Evolutionary conservation across 2,113 vertebrate genomes (phyloP).

Genomic region (Oreocharis arfaki): DNA sequence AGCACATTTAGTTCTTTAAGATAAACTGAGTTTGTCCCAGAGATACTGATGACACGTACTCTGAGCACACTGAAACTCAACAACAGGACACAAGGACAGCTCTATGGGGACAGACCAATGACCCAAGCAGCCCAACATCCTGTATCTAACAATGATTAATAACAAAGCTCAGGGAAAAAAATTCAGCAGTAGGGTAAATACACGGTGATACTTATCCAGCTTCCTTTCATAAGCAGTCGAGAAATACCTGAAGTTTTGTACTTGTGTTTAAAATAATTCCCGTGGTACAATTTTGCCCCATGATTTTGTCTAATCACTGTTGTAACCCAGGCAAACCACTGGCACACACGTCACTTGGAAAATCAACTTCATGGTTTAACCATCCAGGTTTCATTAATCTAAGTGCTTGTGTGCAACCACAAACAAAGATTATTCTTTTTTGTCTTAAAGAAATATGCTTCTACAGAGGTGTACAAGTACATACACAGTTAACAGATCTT

Average conservation of each 20-base stretch:
- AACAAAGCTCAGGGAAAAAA: not conserved
- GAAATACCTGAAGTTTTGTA: not conserved
- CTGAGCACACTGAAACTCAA: not conserved
- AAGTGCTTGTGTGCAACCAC: not conserved
- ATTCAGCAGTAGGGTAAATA: not conserved
- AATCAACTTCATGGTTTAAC: not conserved
- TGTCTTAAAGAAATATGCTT: not conserved
- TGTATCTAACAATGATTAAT: not conserved
- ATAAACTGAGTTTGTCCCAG: not conserved
- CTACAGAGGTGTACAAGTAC: not conserved
- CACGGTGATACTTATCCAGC: not conserved
- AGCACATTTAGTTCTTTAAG: not conserved
- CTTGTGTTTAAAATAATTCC: not conserved
- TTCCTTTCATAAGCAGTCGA: not conserved
- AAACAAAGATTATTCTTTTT: not conserved
- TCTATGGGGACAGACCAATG: rapidly evolving
- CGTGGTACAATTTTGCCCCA: not conserved
- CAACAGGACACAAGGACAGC: not conserved
- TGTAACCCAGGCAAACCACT: not conserved
- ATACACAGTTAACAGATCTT: not conserved
- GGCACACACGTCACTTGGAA: not conserved
- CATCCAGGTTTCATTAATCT: not conserved
- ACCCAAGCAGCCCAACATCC: not conserved
- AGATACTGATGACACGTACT: rapidly evolving
- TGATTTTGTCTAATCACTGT: not conserved